Evolutionary conservation across 2,113 vertebrate genomes (phyloP), one percentile per base, ranked within the genome.

Genomic region (Benitochromis conjunctus): DNA sequence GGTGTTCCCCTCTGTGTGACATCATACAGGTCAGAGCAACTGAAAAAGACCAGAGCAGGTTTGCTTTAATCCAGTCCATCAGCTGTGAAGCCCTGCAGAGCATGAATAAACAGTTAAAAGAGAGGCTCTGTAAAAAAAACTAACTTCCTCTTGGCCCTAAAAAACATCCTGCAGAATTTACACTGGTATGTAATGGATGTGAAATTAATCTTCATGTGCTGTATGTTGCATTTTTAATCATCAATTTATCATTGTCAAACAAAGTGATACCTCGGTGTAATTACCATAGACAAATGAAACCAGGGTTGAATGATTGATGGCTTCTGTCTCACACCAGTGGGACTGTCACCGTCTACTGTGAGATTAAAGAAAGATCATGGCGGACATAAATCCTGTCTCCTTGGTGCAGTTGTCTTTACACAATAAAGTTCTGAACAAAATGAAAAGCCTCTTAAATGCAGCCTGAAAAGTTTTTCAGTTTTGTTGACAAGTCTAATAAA

Each of bases 251-350:
- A 36, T 24, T 26, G 64, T 85, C 82, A 85, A 9, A 58, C 18
- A 6, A 2, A 54, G 9, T n/a, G 84, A 82, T 66, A 41, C 51
- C 56, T 80, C 2, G 5, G 6, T 21, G 16, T 89, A 56, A 86
- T 89, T 26, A 57, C 66, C 36, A 54, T 76, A 64, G 88, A 77
- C 64, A 90, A 57, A 83, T 80, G 18, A 87, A 79, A 82, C 34
- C 57, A 7, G 4, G 34, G 66, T 11, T 58, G 55, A 76, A 57
- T 90, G 89, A 90, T 41, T 51, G 86, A 90, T 85, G 6, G 79
- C 36, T 53, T 76, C 57, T 62, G 82, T 58, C 79, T 60, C 58
- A 56, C 31, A 41, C 29, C 31, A 24, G 19, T 16, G 51, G 31
- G 53, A 55, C 31, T 18, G 31, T 16, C 51, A 38, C 21, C 1